Evolutionary conservation across 2,113 vertebrate genomes (phyloP), one percentile per base, ranked within the genome.

Genomic region (Platichthys flesus): DNA sequence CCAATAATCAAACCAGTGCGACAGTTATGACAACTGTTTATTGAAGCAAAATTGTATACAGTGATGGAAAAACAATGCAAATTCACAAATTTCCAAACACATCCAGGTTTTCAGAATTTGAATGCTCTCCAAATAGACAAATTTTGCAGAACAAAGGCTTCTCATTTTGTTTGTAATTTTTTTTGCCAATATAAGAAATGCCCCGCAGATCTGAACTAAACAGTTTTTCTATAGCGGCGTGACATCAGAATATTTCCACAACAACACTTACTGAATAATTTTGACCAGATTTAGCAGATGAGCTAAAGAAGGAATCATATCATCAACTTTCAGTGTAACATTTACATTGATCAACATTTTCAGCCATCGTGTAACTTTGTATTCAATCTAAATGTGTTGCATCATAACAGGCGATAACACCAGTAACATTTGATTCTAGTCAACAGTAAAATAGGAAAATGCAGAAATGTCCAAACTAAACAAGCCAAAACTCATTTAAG

Each of bases 1-100:
- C 6, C 5, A 37, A 51, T 20, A 59, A 71, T 58, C 15, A 58
- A 10, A 57, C 9, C 24, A 5, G 77, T 9, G 59, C 62, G 15
- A 2, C 24, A 35, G 21, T 21, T 66, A 28, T 66, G 51, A 71
- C 31, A 58, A 85, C 74, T 67, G 67, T 93, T 92, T 93, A 93
- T 91, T 93, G 82, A 72, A 79, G 55, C 55, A 76, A 69, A 72
- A 21, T 23, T 77, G 69, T 24, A 65, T 71, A 82, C 78, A 88
- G 63, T 47, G n/a, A 58, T 7, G 9, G 8, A 7, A 9, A 28
- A 51, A 47, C 23, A 66, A 64, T n/a, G 2, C 24, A 40, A 35
- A 58, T 4, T 16, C 56, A 31, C 28, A 31, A 5, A 31, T 31
- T 37, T 65, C 66, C 75, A 16, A 71, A 78, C 24, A 51, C 52